Base-by-base conservation (phyloP, 2,113 vertebrate species). In the Ranitomeya variabilis region DNA sequence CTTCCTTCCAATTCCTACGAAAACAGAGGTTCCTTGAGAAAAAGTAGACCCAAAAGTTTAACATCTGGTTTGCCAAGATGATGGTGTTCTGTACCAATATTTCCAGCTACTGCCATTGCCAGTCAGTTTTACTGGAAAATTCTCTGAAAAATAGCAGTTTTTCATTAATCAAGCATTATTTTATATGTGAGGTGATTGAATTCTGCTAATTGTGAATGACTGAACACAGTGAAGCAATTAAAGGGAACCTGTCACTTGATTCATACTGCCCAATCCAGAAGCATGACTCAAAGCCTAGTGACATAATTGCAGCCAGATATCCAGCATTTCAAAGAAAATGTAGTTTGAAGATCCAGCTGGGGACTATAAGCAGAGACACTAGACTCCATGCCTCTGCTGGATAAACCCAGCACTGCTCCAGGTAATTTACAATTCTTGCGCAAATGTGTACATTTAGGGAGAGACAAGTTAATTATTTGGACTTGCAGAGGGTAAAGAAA, bases 1-100 rank as follows among this genome's bases (percentile, higher is more conserved):
- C 80, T 91, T 90, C 55, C 81, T 9, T 15, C 14, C 26, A 78
- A 84, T 26, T 45, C 71, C 82, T 86, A 80, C 45, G 57, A 60
- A 92, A 86, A 89, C 66, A 91, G 77, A 89, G 85, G 59, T 86
- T 88, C 90, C 66, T 90, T 89, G 51, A 83, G 87, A 90, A 71
- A 69, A 91, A 77, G 89, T 87, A 89, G 55, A 88, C 6, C 80
- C 21, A 23, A 74, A 37, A 83, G 18, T 37, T 76, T 83, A 83
- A 80, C 57, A 79, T 45, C 13, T 78, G 64, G 21, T 31, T 76
- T 77, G 26, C 37, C 60, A 55, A 87, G 74, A 55, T 45, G 18
- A 51, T 55, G 85, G 71, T 87, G 74, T 79, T 87, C 37, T 67
- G 51, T 19, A 62, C 0, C 19, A 26, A 87, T 23, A 19, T 54